Evolutionary conservation across 2,113 vertebrate genomes (phyloP).

Genomic region (Drymodes brunneopygia): DNA sequence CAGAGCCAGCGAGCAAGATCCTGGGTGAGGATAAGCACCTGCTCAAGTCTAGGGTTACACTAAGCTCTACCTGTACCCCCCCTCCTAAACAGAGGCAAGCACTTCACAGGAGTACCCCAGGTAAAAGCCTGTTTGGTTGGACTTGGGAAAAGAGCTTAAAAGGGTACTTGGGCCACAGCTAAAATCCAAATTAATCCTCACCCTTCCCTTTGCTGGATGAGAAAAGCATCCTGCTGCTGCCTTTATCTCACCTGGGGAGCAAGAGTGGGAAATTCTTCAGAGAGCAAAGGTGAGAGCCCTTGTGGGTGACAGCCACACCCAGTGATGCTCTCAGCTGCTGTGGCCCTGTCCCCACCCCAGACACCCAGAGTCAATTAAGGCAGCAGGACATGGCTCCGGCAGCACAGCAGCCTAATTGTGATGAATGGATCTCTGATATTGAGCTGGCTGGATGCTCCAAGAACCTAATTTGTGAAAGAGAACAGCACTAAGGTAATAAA

Average conservation of each 20-base stretch:
- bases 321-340: background rate
- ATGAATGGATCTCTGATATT: background rate
- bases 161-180: background rate
- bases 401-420: slow-evolving; percentile 35
- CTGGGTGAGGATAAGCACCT: background rate
- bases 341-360: background rate
- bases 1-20: background rate
- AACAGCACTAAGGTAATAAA: slow-evolving; percentile 31
- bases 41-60: background rate
- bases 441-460: slow-evolving; percentile 4
- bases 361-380: background rate
- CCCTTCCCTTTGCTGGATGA: background rate
- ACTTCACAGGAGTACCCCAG: background rate
- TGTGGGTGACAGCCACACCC: background rate
- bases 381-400: background rate
- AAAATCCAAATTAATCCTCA: background rate
- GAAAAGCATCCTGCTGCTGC: background rate
- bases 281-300: fast-evolving
- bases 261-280: background rate
- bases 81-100: background rate
- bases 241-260: background rate
- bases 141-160: background rate
- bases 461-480: slow-evolving; percentile 43
- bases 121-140: background rate
- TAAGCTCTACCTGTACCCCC: background rate